These are phyloP conservation scores for Gambusia holbrooki DNA, from an alignment of 2,113 vertebrate species.

Conservation along the genomic window DNA sequence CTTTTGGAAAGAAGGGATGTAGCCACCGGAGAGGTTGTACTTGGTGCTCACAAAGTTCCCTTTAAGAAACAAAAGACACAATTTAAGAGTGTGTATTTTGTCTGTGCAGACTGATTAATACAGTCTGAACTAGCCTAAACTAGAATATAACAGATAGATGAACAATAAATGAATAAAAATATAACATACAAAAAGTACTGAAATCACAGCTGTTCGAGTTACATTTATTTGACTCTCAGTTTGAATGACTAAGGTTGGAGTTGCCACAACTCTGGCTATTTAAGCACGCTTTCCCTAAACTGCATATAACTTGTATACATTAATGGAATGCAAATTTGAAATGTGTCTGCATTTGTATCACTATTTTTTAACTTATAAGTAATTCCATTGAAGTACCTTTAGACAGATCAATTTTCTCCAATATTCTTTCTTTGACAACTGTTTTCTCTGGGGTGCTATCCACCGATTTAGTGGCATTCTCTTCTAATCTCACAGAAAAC, in stretches of 20 bases:
- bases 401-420: conserved; percentile 84
- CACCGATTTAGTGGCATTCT: conserved; percentile 82
- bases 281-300: conserved; percentile 15
- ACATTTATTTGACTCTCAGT: conserved; percentile 34
- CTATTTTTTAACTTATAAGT: not conserved
- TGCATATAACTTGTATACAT: too few species aligned
- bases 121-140: not conserved
- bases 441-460: conserved; percentile 80
- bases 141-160: not conserved
- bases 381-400: conserved; percentile 80
- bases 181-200: not conserved
- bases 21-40: conserved; percentile 83
- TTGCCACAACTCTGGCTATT: conserved; percentile 36
- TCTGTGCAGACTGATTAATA: not conserved
- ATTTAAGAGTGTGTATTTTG: not conserved
- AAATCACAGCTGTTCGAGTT: too few species aligned
- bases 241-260: conserved; percentile 40
- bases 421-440: conserved; percentile 80
- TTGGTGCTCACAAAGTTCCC: conserved; percentile 85
- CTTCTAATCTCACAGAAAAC: conserved; percentile 77
- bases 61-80: conserved; percentile 59
- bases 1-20: conserved; percentile 90
- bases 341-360: not conserved
- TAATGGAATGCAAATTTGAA: too few species aligned
- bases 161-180: not conserved